Percentiles rank a stretch among this genome's conserved stretches.
Conservation (phyloP, 2,797 vertebrate species). For the Rhynchotus rufescens region DNA sequence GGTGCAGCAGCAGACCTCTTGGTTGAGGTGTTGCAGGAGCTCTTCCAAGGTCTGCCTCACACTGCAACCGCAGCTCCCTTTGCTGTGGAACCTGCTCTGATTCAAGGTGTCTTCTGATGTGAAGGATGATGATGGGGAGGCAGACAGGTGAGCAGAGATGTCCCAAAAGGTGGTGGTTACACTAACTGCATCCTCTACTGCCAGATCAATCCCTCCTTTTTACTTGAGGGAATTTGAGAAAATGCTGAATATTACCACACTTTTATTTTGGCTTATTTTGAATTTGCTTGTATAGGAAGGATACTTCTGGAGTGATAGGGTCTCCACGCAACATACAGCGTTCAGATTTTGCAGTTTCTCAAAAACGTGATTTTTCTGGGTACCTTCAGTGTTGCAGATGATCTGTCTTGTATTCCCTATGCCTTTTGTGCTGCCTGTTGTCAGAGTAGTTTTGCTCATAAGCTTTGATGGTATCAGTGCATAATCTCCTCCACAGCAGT, state of each 20-base stretch:
- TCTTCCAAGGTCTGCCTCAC: not conserved
- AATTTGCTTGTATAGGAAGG: not conserved
- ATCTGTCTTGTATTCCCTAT: not conserved
- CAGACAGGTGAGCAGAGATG: not conserved
- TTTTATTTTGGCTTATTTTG: not conserved
- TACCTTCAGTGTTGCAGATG: not conserved
- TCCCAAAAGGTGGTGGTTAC: not conserved
- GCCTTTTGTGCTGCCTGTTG: not conserved
- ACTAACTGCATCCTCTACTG: not conserved
- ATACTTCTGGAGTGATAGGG: not conserved
- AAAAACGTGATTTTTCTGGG: constrained; percentile 13
- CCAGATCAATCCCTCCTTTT: not conserved
- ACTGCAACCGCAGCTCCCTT: too few species aligned
- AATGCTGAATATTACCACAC: too few species aligned
- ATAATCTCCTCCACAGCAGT: not conserved
- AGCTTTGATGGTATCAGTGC: not conserved
- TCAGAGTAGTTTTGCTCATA: not conserved
- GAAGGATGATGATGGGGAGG: not conserved
- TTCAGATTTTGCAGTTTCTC: not conserved
- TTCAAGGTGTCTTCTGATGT: too few species aligned
- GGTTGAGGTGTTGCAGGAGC: not conserved
- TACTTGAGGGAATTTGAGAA: not conserved
- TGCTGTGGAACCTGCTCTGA: too few species aligned
- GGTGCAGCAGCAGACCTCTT: not conserved
- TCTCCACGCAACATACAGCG: not conserved